Base-by-base conservation (phyloP, 2,888 invertebrate species). In the Herminia tarsipennalis region DNA sequence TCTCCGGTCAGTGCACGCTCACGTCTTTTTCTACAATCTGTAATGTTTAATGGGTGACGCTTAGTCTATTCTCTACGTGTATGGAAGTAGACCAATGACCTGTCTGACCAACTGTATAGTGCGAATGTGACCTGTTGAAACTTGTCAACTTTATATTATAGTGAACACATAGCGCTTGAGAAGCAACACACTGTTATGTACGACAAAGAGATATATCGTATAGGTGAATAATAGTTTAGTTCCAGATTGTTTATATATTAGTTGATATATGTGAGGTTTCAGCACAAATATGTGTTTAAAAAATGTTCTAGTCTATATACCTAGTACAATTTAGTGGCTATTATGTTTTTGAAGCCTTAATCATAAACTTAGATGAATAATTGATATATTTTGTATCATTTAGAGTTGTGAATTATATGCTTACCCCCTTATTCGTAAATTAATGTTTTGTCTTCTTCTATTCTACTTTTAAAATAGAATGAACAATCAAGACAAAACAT, bases 91-190 rank as follows among this genome's bases (percentile, higher is more conserved):
- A 29, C n/a, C 33, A 36, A 30, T 29, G 39, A 32, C 22, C 5
- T 39, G 12, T 16, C 16, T 5, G 8, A 27, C 2, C 25, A 8
- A 9, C 13, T 18, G 14, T 17, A 3, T 12, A 13, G 33, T 18
- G 18, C 13, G 10, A 13, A 33, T 14, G 10, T 25, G 12, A 13
- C 12, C 22, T 24, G 39, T 41, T 21, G 12, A 34, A 33, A 18
- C 5, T 36, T 24, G 18, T 24, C 27, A 29, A 29, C 21, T 14
- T 14, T 16, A 33, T 8, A 1, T n/a, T 18, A 33, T 6, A 13
- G 50, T 38, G 29, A 37, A 37, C 46, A 56, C 48, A 54, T 57
- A 58, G 58, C 47, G 70, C 70, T 69, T 67, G 43, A 48, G 38
- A 66, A 71, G 66, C 60, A 39, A 40, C 41, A 30, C 36, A 18